Evolutionary conservation across 2,113 vertebrate species (phyloP).

Genomic region (Spermophilus dauricus): DNA sequence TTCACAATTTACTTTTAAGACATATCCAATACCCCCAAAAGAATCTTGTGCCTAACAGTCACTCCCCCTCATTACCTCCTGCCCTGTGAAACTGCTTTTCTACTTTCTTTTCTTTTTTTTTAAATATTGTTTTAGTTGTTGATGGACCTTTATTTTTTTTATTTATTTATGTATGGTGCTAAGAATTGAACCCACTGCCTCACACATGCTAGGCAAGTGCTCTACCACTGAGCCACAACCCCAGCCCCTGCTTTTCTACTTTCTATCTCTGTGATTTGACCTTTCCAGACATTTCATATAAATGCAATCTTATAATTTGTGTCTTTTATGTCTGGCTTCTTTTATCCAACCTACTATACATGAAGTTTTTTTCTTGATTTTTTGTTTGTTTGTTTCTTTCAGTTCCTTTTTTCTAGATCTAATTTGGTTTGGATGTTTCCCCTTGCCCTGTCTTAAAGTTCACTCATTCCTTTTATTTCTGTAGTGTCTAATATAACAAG

Average conservation of each 20-base stretch:
- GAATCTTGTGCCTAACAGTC: not conserved
- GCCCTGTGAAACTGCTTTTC: not conserved
- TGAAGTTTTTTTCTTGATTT: not conserved
- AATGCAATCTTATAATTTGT: not conserved
- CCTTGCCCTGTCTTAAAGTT: not conserved
- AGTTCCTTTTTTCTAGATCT: not conserved
- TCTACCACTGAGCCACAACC: too few relatives aligned
- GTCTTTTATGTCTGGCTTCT: constrained; percentile 9
- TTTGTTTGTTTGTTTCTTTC: not conserved
- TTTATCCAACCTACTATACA: not conserved
- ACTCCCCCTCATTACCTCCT: not conserved
- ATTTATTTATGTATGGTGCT: too few relatives aligned
- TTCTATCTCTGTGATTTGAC: not conserved
- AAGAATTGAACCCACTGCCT: too few relatives aligned
- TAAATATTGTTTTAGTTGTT: too few relatives aligned
- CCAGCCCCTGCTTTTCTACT: not conserved
- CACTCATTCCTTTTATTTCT: not conserved
- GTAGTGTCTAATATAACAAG: not conserved
- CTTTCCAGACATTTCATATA: not conserved
- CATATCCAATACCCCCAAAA: not conserved
- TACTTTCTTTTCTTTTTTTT: not conserved
- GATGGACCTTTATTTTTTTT: too few relatives aligned
- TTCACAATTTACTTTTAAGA: not conserved
- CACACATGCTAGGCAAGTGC: too few relatives aligned
- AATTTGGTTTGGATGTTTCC: not conserved